Base-by-base conservation (phyloP, 2,113 vertebrate species). In the Psittacula cyanocephala region DNA sequence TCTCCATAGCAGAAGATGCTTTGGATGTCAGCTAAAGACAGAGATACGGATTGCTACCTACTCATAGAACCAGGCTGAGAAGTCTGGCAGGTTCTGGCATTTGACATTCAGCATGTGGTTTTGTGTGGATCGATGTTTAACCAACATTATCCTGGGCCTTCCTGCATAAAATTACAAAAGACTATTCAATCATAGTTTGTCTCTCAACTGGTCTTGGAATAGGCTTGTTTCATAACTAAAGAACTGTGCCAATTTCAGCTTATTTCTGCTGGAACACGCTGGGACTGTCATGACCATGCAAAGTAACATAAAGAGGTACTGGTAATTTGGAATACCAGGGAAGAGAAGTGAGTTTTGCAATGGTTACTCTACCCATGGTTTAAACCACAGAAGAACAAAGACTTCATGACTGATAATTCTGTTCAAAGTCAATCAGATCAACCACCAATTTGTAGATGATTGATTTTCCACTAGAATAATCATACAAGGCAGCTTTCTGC, bases 371-470 rank as follows among this genome's bases (percentile, higher is more conserved):
- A 41, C 39, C 53, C 27, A 43, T 76, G 95, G 76, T 93, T 96
- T 96, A 95, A 97, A 94, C 96, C 41, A 94, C 27, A 95, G 74
- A 91, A 83, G 72, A 95, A 94, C 79, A 92, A 97, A 95, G 62
- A 59, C 44, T 71, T 97, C 78, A 80, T 50, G 88, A 94, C 77
- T 46, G 89, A 86, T 96, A 81, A 91, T 81, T 95, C 86, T 95
- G 82, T 94, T 96, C 94, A 83, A 94, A 97, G 97, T 95, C 81
- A 95, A 94, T 91, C 81, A 96, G 68, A n/a, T 64, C 69, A 75
- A 69, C 63, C 81, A 89, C 55, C 68, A 91, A 68, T 91, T 95
- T 88, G 70, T 83, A 94, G 85, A 86, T 64, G 75, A 86, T 31
- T 96, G 43, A 94, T 90, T 97, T 95, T 80, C 64, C 94, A 89